Percentiles rank a stretch among this genome's conserved stretches.
These are phyloP conservation scores for Passerina amoena DNA, from an alignment of 2,113 vertebrate genomes.

Conservation along the genomic window DNA sequence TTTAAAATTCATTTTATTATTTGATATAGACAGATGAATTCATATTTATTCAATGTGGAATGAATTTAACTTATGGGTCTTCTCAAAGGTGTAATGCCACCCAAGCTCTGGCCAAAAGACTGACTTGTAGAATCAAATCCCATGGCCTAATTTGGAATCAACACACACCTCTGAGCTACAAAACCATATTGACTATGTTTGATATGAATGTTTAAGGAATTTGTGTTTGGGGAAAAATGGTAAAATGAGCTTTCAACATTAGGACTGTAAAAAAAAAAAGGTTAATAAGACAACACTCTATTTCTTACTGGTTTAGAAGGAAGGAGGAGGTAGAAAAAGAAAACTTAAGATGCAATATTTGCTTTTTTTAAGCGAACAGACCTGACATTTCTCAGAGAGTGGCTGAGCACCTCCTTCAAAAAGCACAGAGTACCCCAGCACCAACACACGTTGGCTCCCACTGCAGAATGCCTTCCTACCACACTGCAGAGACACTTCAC, in stretches of 20 bases:
- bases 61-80: neutral
- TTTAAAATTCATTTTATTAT: neutral
- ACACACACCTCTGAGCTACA: neutral
- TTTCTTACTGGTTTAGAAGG: neutral
- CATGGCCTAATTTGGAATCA: neutral
- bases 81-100: neutral
- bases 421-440: neutral
- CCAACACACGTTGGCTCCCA: neutral
- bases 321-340: neutral
- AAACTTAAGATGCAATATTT: neutral
- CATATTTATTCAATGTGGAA: neutral
- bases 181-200: neutral
- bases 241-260: neutral
- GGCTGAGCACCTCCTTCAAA: neutral
- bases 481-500: conserved; percentile 47
- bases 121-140: neutral
- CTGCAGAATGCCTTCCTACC: neutral
- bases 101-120: neutral
- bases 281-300: neutral
- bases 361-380: neutral
- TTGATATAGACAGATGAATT: neutral
- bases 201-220: neutral
- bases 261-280: neutral
- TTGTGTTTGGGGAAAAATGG: neutral
- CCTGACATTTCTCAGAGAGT: neutral